Percentiles rank a stretch among this genome's conserved stretches.
phyloP scores from a whole-genome alignment of 2,113 vertebrate species.

The Nibea coibor region DNA sequence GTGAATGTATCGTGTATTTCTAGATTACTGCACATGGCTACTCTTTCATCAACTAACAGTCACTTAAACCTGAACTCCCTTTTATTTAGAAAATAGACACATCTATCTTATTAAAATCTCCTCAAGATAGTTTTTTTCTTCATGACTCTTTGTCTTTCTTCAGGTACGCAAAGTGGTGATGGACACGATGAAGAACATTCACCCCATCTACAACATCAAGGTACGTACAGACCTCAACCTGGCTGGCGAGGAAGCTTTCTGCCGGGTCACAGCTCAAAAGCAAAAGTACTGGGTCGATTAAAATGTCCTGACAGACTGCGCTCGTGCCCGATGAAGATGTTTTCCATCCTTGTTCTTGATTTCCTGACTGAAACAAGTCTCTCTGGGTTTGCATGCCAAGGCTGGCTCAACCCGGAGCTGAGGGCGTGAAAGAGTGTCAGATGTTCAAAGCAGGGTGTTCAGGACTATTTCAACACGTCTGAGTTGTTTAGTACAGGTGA shows the following conservation, averaged over 20 bases:
- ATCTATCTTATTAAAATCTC: no score
- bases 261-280: rapidly evolving
- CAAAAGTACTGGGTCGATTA: rapidly evolving
- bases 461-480: no score
- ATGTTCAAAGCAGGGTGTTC: not conserved
- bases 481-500: no score
- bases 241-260: not conserved
- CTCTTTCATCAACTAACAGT: no score
- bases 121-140: not conserved
- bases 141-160: slow-evolving; percentile 22
- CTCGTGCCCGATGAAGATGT: slow-evolving; percentile 67
- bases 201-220: slow-evolving; percentile 99
- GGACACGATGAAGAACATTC: slow-evolving; percentile 99
- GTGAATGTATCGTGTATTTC: no score
- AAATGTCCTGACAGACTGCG: not conserved
- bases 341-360: slow-evolving; percentile 81
- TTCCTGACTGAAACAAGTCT: slow-evolving; percentile 62
- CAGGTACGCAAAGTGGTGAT: slow-evolving; percentile 96
- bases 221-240: slow-evolving; percentile 69
- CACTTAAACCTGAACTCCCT: no score
- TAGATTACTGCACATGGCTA: no score
- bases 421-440: slow-evolving; percentile 45
- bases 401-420: slow-evolving; percentile 72
- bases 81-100: no score
- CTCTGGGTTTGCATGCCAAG: slow-evolving; percentile 63